Conservation (phyloP, 2,113 vertebrate genomes). For the Narcine bancroftii region DNA sequence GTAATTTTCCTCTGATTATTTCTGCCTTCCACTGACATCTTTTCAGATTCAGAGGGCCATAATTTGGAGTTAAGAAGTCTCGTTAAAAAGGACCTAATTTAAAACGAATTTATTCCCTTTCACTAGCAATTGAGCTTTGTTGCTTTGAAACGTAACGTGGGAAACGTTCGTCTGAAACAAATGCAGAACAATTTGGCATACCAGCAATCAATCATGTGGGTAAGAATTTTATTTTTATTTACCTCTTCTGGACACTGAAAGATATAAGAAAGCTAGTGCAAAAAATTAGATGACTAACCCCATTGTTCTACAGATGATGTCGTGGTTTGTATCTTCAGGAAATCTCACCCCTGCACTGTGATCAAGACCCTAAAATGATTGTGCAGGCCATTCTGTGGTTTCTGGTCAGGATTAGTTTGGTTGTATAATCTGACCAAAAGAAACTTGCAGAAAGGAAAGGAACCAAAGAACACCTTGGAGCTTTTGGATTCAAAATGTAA, state of each 20-base stretch:
- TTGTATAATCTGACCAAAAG: not conserved
- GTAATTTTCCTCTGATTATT: too few species aligned
- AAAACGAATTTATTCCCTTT: conserved; percentile 19
- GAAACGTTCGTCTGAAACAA: conserved; percentile 46
- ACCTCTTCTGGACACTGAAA: not conserved
- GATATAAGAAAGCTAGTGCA: conserved; percentile 42
- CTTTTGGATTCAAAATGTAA: not conserved
- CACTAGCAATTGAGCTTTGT: conserved; percentile 58
- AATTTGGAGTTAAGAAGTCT: too few species aligned
- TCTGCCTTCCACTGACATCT: too few species aligned
- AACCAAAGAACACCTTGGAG: not conserved
- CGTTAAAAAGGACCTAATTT: not conserved
- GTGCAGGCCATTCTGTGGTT: not conserved
- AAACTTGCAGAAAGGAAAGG: not conserved
- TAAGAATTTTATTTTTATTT: conserved; percentile 42
- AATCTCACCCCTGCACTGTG: not conserved
- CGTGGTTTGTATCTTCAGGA: rapidly evolving
- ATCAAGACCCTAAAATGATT: not conserved
- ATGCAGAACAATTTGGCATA: conserved; percentile 62
- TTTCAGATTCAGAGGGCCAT: too few species aligned
- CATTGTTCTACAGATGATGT: not conserved
- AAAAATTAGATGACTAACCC: not conserved
- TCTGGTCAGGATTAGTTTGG: not conserved
- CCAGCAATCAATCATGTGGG: conserved; percentile 54
- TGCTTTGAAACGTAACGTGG: conserved; percentile 56